These are phyloP conservation scores for Cydia splendana DNA, from an alignment of 1,140 invertebrate genomes.

Conservation along the genomic window DNA sequence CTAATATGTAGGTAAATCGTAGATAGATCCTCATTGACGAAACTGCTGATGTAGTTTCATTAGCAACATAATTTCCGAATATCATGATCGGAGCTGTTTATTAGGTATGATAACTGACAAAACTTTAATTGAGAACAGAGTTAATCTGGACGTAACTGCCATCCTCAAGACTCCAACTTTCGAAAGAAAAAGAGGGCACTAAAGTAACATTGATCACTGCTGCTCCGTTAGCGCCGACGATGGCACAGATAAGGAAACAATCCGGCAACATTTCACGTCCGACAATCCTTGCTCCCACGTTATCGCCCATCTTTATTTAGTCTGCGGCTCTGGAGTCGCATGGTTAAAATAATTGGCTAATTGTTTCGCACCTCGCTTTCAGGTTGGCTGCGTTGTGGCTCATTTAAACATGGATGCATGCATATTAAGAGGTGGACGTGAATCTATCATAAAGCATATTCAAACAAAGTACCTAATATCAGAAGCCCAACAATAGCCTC, in stretches of 20 bases:
- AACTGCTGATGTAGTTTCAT: too few species aligned
- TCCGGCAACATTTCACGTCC: conserved; percentile 25
- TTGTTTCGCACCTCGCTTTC: conserved; percentile 22
- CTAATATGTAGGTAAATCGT: too few species aligned
- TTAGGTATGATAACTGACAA: too few species aligned
- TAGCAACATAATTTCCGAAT: too few species aligned
- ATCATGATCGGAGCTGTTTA: too few species aligned
- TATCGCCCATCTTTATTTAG: conserved; percentile 26
- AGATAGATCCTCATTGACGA: too few species aligned
- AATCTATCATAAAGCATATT: not conserved
- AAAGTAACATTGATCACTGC: not conserved
- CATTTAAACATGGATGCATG: not conserved
- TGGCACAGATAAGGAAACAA: conserved; percentile 28
- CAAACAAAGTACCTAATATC: too few species aligned
- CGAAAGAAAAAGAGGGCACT: not conserved
- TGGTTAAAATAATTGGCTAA: conserved; percentile 28
- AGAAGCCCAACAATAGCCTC: too few species aligned
- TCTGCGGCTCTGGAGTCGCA: conserved; percentile 20
- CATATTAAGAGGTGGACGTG: not conserved
- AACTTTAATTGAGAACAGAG: too few species aligned
- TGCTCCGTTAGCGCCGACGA: conserved; percentile 19
- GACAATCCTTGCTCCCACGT: conserved; percentile 27
- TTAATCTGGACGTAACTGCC: not conserved
- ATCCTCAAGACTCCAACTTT: not conserved
- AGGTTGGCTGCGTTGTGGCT: not conserved